phyloP scores from a whole-genome alignment of 2,113 vertebrate genomes.

The Notothenia rossii region DNA sequence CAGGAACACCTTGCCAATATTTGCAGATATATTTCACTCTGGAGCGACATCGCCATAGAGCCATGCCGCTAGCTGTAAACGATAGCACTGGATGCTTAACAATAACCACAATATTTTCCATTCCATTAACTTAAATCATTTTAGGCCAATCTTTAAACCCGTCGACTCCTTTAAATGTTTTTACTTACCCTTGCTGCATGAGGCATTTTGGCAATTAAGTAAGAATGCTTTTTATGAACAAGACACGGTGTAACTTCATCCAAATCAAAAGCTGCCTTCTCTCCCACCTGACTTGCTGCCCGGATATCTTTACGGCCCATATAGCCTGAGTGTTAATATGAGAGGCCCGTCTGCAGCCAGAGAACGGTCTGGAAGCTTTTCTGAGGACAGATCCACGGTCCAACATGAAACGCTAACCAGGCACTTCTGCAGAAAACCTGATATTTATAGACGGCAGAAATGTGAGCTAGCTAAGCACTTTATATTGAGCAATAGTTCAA shows the following conservation, averaged over 20 bases:
- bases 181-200: background rate
- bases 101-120: background rate
- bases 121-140: no score
- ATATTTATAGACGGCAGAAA: slow-evolving; percentile 66
- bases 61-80: background rate
- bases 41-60: background rate
- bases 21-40: background rate
- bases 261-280: slow-evolving; percentile 25
- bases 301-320: slow-evolving; percentile 34
- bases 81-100: background rate
- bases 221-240: slow-evolving; percentile 6
- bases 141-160: background rate
- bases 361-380: slow-evolving; percentile 60
- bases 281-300: slow-evolving; percentile 35
- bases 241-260: slow-evolving; percentile 9
- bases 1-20: no score
- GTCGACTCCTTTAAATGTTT: background rate
- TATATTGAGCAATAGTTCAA: slow-evolving; percentile 48
- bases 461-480: slow-evolving; percentile 40
- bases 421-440: slow-evolving; percentile 1
- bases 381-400: slow-evolving; percentile 27
- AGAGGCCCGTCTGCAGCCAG: slow-evolving; percentile 45
- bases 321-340: slow-evolving; percentile 56
- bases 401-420: slow-evolving; percentile 66
- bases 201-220: background rate